Conservation (phyloP, 2,888 invertebrate species). For the Fabriciana adippe region DNA sequence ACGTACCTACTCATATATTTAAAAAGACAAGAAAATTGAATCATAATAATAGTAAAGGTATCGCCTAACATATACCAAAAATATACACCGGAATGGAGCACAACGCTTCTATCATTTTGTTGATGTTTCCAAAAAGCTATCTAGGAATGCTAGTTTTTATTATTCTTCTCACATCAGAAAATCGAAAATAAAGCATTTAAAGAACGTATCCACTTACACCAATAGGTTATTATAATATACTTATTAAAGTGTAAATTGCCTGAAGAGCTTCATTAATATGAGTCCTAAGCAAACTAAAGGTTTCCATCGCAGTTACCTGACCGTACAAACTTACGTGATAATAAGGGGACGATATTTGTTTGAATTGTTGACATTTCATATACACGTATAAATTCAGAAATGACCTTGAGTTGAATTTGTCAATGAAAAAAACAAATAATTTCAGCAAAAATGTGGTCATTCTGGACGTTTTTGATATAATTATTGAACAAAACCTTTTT, state of each 20-base stretch:
- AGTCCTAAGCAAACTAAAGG: conserved; percentile 44
- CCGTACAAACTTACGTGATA: conserved; percentile 38
- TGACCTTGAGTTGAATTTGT: neutral
- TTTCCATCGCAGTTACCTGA: conserved; percentile 31
- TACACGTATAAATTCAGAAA: neutral
- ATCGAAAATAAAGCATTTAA: neutral
- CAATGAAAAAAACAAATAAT: neutral
- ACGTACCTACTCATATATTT: neutral
- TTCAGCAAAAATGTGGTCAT: neutral
- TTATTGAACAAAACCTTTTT: no score
- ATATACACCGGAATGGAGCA: no score
- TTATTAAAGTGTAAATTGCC: conserved; percentile 34
- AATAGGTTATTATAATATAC: conserved; percentile 32
- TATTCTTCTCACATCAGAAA: neutral
- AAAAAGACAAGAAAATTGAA: neutral
- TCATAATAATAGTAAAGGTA: neutral
- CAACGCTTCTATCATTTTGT: no score
- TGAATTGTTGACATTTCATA: conserved; percentile 26
- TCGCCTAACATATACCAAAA: no score
- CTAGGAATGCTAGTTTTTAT: no score
- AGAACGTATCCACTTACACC: conserved; percentile 7
- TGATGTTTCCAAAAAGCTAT: no score
- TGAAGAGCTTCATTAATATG: conserved; percentile 45
- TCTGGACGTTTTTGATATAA: no score
- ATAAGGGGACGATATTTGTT: conserved; percentile 26